Percentiles rank a stretch among this genome's conserved stretches.
phyloP scores from a whole-genome alignment of 2,797 vertebrate species.

The Euphonia xanthogaster region DNA sequence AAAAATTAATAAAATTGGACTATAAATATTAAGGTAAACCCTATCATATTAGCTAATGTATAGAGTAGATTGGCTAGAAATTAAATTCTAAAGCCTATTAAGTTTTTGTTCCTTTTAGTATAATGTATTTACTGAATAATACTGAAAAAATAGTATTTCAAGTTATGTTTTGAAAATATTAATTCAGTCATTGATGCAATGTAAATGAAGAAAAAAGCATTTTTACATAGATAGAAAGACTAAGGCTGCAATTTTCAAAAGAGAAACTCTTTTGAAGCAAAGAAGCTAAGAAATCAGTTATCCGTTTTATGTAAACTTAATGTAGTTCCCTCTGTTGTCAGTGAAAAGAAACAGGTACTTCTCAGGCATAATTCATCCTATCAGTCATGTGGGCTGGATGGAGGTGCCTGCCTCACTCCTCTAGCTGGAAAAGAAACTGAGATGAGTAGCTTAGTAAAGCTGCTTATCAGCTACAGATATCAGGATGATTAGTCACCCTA shows the following conservation, averaged over 20 bases:
- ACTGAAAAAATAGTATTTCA: neutral
- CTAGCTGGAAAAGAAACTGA: neutral
- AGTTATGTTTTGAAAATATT: neutral
- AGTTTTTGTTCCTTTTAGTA: neutral
- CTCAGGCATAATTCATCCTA: neutral
- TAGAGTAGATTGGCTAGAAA: neutral
- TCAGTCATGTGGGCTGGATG: neutral
- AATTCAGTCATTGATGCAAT: neutral
- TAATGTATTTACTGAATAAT: neutral
- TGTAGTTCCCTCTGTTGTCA: neutral
- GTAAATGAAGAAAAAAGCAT: neutral
- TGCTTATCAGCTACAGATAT: neutral
- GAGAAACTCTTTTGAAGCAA: neutral
- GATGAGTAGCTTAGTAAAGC: neutral
- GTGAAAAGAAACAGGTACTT: constrained; percentile 22
- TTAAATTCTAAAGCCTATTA: neutral
- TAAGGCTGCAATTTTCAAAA: neutral
- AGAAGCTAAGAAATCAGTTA: neutral
- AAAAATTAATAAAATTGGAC: neutral
- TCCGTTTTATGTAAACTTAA: neutral
- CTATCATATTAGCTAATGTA: neutral
- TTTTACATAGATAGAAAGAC: neutral
- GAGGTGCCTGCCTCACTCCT: neutral
- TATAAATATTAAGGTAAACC: neutral
- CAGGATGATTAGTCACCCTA: neutral